A percentile compares a stretch with the other conserved stretches of the same genome.
Conservation (phyloP, 2,888 invertebrate genomes). For the Sabatieria punctata region DNA sequence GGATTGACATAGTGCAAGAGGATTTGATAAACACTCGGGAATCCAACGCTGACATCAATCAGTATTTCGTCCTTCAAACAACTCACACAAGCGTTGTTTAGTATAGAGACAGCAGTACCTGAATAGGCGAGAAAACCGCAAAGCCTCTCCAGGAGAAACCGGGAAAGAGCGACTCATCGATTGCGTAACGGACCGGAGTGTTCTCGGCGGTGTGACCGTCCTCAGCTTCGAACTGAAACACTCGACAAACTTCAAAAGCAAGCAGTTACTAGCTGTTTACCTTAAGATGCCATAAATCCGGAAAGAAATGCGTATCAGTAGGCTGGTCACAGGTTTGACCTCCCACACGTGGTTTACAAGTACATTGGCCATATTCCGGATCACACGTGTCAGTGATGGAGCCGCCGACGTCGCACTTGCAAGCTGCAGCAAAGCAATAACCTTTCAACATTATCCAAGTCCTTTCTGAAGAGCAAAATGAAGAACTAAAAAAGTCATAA, state of each 20-base stretch:
- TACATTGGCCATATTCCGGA: conserved; percentile 68
- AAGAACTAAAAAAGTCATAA: too few species aligned
- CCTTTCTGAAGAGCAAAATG: too few species aligned
- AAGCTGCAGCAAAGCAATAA: conserved; percentile 46
- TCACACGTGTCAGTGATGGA: conserved; percentile 64
- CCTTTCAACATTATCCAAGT: too few species aligned
- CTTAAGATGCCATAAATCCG: conserved; percentile 56
- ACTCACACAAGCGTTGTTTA: conserved; percentile 5
- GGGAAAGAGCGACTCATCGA: conserved; percentile 62
- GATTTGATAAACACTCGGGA: conserved; percentile 63
- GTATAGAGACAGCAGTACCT: background rate
- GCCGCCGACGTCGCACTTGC: conserved; percentile 94
- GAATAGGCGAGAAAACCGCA: conserved; percentile 52
- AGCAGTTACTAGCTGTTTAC: too few species aligned
- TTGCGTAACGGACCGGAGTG: conserved; percentile 55
- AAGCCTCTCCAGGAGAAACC: conserved; percentile 92
- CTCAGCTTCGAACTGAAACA: conserved; percentile 64
- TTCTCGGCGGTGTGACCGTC: conserved; percentile 57
- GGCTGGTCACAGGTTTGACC: conserved; percentile 75
- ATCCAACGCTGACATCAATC: conserved; percentile 60
- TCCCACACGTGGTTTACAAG: conserved; percentile 70
- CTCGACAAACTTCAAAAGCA: too few species aligned
- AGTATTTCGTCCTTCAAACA: conserved; percentile 57
- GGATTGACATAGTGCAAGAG: conserved; percentile 67
- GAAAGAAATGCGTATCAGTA: conserved; percentile 75